Evolutionary conservation across 2,113 vertebrate genomes (phyloP).

Genomic region (Lasiurus cinereus): DNA sequence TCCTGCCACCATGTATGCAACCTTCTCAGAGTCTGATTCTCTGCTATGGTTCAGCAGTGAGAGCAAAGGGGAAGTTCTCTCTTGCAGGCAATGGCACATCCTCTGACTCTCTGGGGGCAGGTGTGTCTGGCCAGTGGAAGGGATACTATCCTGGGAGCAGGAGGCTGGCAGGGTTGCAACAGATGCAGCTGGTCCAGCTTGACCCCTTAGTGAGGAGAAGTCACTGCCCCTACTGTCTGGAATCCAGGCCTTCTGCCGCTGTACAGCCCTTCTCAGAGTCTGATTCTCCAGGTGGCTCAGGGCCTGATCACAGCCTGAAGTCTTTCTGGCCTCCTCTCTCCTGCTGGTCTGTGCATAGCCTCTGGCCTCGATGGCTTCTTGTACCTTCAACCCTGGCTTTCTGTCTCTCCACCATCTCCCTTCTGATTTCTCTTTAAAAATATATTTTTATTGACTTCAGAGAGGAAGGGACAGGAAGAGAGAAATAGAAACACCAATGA

Average conservation of each 20-base stretch:
- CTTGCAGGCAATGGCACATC: neutral
- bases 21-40: too few relatives aligned
- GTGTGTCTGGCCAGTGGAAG: neutral
- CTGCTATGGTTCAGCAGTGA: neutral
- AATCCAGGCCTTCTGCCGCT: slow-evolving; percentile 12
- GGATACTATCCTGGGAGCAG: neutral
- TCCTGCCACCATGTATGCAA: too few relatives aligned
- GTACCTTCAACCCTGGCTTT: neutral
- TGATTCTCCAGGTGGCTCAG: slow-evolving; percentile 31
- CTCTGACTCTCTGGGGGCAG: neutral
- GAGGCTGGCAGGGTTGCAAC: neutral
- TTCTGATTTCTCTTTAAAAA: too few relatives aligned
- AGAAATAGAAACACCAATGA: too few relatives aligned
- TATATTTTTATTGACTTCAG: too few relatives aligned
- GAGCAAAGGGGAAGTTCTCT: neutral
- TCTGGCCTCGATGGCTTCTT: neutral
- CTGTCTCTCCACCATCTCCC: neutral
- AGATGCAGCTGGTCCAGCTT: neutral
- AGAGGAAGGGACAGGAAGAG: too few relatives aligned
- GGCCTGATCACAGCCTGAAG: slow-evolving; percentile 56
- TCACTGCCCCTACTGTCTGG: neutral
- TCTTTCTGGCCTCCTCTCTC: neutral
- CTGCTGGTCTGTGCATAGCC: neutral
- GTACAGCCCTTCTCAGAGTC: slow-evolving; percentile 17
- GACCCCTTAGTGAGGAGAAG: neutral